A percentile compares a stretch with the other conserved stretches of the same genome.
These are phyloP conservation scores for Cantharis rufa DNA, from an alignment of 2,888 invertebrate genomes.

Conservation along the genomic window DNA sequence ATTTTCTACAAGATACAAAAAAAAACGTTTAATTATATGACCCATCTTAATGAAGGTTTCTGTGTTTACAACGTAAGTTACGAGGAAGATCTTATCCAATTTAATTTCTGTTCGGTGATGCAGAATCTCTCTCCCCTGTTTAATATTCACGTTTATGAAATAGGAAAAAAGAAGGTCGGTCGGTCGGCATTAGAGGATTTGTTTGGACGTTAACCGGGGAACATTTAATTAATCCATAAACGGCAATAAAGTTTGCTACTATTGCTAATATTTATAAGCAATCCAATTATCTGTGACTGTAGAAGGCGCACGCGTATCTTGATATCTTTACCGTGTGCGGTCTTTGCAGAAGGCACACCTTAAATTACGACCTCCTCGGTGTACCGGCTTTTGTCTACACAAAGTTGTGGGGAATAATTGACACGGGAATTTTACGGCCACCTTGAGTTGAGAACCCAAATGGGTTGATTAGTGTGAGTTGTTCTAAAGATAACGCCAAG, in stretches of 20 bases:
- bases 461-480: conserved; percentile 37
- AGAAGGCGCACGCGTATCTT: conserved; percentile 46
- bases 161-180: background rate
- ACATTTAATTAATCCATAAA: conserved; percentile 46
- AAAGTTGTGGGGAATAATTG: conserved; percentile 45
- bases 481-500: conserved; percentile 32
- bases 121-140: background rate
- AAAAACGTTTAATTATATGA: conserved; percentile 25
- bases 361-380: conserved; percentile 49
- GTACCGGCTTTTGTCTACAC: conserved; percentile 47
- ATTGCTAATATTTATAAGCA: conserved; percentile 42
- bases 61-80: conserved; percentile 9
- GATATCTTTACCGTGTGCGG: conserved; percentile 50
- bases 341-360: conserved; percentile 45
- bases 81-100: conserved; percentile 18
- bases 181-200: background rate
- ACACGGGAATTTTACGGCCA: conserved; percentile 46
- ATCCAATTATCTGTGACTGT: conserved; percentile 39
- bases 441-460: conserved; percentile 36
- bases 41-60: conserved; percentile 15
- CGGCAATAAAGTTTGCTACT: conserved; percentile 37
- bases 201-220: background rate
- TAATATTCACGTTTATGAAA: conserved; percentile 4
- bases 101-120: conserved; percentile 5
- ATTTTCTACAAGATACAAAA: conserved; percentile 28